Percentiles rank a stretch among this genome's conserved stretches.
Conservation (phyloP, 2,888 invertebrate species). For the Dryococelus australis region DNA sequence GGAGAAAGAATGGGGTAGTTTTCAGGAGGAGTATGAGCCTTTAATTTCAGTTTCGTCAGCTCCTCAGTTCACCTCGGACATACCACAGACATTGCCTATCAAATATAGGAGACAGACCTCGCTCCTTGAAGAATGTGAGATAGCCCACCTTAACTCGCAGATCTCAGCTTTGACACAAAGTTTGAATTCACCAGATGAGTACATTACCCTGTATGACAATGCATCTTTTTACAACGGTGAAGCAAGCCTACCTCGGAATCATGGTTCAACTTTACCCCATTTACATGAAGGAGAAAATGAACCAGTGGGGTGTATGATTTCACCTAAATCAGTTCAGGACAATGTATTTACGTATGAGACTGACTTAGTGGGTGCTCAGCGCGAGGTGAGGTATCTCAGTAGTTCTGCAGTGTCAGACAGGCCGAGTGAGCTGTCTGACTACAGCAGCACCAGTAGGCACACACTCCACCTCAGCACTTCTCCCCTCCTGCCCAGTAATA, state of each 20-base stretch:
- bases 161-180: constrained; percentile 25
- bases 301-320: constrained; percentile 31
- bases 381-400: not conserved
- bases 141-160: constrained; percentile 22
- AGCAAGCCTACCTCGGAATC: constrained; percentile 17
- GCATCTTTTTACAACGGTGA: not conserved
- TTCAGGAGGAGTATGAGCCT: not conserved
- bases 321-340: constrained; percentile 32
- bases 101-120: not conserved
- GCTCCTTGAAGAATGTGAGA: not conserved
- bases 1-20: not conserved
- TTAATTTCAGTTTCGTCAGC: not conserved
- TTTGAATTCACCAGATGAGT: not conserved
- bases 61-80: not conserved
- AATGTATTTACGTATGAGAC: not conserved
- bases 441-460: not conserved
- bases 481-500: not conserved
- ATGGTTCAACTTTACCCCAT: constrained; percentile 34
- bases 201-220: not conserved
- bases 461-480: not conserved
- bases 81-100: not conserved
- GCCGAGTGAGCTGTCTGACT: not conserved
- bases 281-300: constrained; percentile 38
- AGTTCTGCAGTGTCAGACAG: no score
- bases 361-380: not conserved